Evolutionary conservation across 1,140 invertebrate species (phyloP), one percentile per base, ranked within the genome.

Genomic region (Pseudomyrmex pallidus): DNA sequence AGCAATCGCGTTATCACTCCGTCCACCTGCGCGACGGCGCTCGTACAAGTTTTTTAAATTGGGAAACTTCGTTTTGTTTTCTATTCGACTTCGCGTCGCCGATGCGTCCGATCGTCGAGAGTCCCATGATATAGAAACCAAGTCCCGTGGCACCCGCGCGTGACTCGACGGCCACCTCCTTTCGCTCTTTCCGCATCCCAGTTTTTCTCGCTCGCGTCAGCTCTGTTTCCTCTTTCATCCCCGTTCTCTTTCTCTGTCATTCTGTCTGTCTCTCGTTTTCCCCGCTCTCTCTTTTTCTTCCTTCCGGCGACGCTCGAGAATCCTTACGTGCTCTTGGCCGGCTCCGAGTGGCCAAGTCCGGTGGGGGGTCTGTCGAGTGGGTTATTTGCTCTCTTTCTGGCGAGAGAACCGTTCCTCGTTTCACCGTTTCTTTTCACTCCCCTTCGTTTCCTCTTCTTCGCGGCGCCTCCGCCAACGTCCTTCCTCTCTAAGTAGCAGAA

Each of bases 401-500:
- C 62, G 73, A 63, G 72, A 74, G 72, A 74, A 20, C 61, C 59
- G 46, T 84, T 35, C 73, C 44, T 20, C 73, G 61, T 64, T 64
- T 76, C 50, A 3, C 59, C 59, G 4, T 7, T 10, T 44, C n/a
- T 13, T 25, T 25, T n/a, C 15, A 22, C 25, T 5, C 13, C 56
- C 9, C 2, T 4, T 46, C 17, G 9, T 64, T 80, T 80, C 67
- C 62, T 64, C 72, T 80, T 56, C 62, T 50, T 35, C 46, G 54
- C 57, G 62, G 77, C 56, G 73, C 46, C 67, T 59, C 48, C 35
- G 25, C 57, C 64, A 54, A 12, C 52, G 54, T 72, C 54, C 57
- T 74, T 62, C 48, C 54, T 74, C 74, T 76, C 74, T 76, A 84
- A 82, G 77, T 74, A 85, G 78, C 62, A 74, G 73, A 68, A 85